phyloP scores from a whole-genome alignment of 2,888 invertebrate genomes.

The Cataglyphis altisquamis region DNA sequence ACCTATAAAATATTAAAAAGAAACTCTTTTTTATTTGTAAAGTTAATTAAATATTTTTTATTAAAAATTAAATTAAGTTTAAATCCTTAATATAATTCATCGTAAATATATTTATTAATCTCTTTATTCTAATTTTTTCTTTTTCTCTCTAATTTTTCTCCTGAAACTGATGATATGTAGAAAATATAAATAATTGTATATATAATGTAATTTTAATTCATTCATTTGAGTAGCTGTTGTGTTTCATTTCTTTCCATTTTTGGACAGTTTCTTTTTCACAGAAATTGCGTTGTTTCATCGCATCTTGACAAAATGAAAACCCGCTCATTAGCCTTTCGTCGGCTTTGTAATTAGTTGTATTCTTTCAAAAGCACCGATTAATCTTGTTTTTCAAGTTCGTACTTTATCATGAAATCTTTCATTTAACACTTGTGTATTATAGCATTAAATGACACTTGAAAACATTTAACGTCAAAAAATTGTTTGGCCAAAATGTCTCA shows the following conservation, averaged over 20 bases:
- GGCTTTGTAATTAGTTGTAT: conserved; percentile 28
- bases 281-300: neutral
- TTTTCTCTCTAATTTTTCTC: neutral
- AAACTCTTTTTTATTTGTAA: neutral
- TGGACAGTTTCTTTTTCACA: neutral
- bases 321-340: conserved; percentile 24
- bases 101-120: neutral
- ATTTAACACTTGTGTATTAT: neutral
- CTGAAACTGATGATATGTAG: neutral
- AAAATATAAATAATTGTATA: neutral
- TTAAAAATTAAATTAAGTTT: neutral
- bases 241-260: neutral
- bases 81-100: neutral
- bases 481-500: neutral
- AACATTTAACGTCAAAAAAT: conserved; percentile 8
- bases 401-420: neutral
- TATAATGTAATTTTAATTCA: neutral
- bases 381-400: neutral
- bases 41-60: conserved; percentile 1
- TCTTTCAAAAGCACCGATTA: neutral
- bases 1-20: neutral
- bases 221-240: neutral
- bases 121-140: neutral
- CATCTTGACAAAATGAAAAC: neutral
- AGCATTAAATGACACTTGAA: neutral